Base-by-base conservation (phyloP, 2,113 vertebrate species). In the Phalacrocorax carbo region DNA sequence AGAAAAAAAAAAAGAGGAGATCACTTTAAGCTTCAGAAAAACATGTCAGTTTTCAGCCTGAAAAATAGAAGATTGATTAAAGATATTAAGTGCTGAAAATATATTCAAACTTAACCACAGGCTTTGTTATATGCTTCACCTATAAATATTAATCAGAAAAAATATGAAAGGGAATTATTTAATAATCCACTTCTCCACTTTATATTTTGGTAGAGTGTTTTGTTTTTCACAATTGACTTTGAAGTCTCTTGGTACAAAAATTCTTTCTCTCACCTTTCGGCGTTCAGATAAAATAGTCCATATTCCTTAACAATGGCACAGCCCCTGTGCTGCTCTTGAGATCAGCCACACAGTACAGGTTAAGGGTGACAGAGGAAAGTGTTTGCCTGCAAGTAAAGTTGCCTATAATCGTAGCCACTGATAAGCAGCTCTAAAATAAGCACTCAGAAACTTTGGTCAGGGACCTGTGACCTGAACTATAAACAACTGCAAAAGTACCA, bases 351-450 rank as follows among this genome's bases (percentile, higher is more conserved):
- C 51, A 85, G 42, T 4, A 26, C 34, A 77, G 91, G 86, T 96
- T 84, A 97, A 80, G 84, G 96, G 90, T 96, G 83, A 96, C 48
- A 77, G 18, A 30, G 58, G 86, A 94, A 97, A 88, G 93, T 90
- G 80, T 94, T 83, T 93, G 77, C 22, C 30, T 88, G 91, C 93
- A 96, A 97, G 90, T 93, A 77, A 96, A 97, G 87, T 97, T 97
- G 82, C 68, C 93, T 94, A 25, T 75, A 94, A 92, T 90, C 80
- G 11, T n/a, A 91, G 92, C 38, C 61, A 89, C 69, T 69, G 96
- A 97, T 97, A 98, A 97, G 42, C 7, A 3, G 68, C 82, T 97
- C 93, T 96, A 96, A 97, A 98, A 97, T 88, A 97, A 97, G 92
- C 44, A 13, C 36, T 62, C 44, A 46, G 49, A 95, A 95, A 90